Base-by-base conservation (phyloP, 2,113 vertebrate genomes). In the Hiodon tergisus region DNA sequence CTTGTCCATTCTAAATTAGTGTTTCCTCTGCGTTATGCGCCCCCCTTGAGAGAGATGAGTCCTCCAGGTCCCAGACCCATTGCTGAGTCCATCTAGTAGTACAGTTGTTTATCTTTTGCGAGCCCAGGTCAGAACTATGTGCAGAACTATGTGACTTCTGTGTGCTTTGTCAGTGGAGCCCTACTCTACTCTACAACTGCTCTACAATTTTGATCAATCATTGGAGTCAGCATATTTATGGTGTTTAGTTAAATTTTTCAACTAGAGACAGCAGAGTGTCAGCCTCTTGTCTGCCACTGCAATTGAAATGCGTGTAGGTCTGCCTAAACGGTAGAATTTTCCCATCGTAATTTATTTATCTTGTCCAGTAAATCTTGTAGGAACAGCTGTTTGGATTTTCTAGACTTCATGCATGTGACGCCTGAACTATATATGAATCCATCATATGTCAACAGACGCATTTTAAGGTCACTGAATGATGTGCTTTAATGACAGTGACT, bases 401-500 rank as follows among this genome's bases (percentile, higher is more conserved):
- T 31, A 31, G 31, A 6, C 59, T n/a, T 16, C 59, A n/a, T 61
- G 4, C 59, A 61, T 6, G 16, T 13, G 6, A 31, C 31, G 6
- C 14, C 59, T 11, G 66, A 46, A 17, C 60, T 53, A 31, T 53
- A 55, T n/a, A 55, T 16, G 52, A 72, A 60, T 66, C 17, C 5
- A 16, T 51, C 48, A 13, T 47, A 74, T 74, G 73, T 52, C 31
- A 54, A 74, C 53, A 57, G 31, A 66, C n/a, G 46, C 17, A 8
- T 6, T 55, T 47, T 55, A 54, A 48, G 52, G 62, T 55, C 50
- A 57, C 62, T 55, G 50, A 58, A 47, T 11, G 48, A 54, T 11
- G 9, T 10, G 17, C 52, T 66, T 67, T 47, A 57, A 63, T 14
- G 53, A 57, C 14, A 13, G 10, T 7, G 16, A 66, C 6, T 14